A percentile compares a stretch with the other conserved stretches of the same genome.
Evolutionary conservation across 2,888 invertebrate species (phyloP).

Genomic region (Brachypalpus laphriformis): DNA sequence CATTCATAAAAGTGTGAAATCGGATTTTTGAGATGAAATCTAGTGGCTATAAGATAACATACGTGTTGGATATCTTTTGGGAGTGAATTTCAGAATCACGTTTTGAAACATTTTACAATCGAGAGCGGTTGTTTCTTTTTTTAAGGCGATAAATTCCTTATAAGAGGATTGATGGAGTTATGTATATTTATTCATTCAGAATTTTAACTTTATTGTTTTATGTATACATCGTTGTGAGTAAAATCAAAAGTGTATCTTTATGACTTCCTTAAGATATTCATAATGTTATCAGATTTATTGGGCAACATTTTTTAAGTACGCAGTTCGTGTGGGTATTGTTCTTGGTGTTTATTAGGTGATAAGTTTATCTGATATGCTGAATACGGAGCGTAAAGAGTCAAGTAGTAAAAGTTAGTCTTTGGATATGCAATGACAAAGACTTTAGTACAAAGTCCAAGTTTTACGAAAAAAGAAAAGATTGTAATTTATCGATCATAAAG

Average conservation of each 20-base stretch:
- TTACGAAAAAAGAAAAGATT: too few species aligned
- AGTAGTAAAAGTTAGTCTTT: neutral
- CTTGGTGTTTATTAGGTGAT: constrained; percentile 6
- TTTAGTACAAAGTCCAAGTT: neutral
- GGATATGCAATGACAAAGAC: neutral
- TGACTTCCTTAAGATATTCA: constrained; percentile 30
- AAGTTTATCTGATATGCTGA: constrained; percentile 1
- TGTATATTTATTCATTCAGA: neutral
- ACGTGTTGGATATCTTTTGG: neutral
- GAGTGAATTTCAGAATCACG: constrained; percentile 4
- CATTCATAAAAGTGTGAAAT: constrained; percentile 61
- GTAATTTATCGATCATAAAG: too few species aligned
- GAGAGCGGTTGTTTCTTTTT: neutral
- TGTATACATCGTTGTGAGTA: neutral
- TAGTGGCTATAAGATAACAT: constrained; percentile 12
- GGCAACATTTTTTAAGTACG: neutral
- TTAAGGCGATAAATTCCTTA: constrained; percentile 18
- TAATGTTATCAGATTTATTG: constrained; percentile 46
- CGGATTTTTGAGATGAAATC: constrained; percentile 35
- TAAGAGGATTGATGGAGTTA: neutral
- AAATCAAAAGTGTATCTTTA: constrained; percentile 40
- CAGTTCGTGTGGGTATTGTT: neutral
- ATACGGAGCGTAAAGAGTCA: neutral
- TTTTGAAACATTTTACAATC: neutral
- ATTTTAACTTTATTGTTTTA: constrained; percentile 11